Conservation (phyloP, 2,113 vertebrate genomes). For the Ailurus styani region DNA sequence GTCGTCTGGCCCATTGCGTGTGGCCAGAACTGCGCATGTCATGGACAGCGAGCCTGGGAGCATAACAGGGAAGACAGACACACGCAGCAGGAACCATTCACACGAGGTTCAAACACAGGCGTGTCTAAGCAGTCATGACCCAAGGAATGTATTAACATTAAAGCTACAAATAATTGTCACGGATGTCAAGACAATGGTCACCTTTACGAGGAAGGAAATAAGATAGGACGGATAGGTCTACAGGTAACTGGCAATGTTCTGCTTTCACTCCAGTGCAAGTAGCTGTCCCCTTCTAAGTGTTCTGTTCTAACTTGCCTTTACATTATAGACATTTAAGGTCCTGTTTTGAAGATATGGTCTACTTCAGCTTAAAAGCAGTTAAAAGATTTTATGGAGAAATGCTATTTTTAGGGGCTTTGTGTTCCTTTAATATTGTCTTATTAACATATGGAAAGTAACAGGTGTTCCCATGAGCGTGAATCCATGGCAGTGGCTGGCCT, state of each 20-base stretch:
- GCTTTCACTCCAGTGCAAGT: neutral
- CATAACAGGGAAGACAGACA: rapidly evolving
- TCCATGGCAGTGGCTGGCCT: neutral
- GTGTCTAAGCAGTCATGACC: neutral
- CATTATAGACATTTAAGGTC: neutral
- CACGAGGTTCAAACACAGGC: neutral
- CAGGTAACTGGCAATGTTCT: neutral
- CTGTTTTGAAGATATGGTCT: neutral
- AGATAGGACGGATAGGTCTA: neutral
- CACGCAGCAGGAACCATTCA: neutral
- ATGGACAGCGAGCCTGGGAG: neutral
- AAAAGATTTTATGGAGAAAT: neutral
- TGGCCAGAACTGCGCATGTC: neutral
- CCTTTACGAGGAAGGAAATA: neutral
- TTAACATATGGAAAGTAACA: neutral
- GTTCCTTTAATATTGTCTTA: neutral
- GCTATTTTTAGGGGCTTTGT: neutral
- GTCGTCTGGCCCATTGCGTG: rapidly evolving
- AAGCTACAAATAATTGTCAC: neutral
- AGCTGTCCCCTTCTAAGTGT: neutral
- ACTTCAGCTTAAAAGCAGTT: neutral
- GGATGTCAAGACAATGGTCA: neutral
- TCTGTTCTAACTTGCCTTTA: neutral
- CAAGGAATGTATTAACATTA: no score
- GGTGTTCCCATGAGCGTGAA: rapidly evolving